phyloP scores from a whole-genome alignment of 1,140 invertebrate genomes.

The Macrostomum lignano region DNA sequence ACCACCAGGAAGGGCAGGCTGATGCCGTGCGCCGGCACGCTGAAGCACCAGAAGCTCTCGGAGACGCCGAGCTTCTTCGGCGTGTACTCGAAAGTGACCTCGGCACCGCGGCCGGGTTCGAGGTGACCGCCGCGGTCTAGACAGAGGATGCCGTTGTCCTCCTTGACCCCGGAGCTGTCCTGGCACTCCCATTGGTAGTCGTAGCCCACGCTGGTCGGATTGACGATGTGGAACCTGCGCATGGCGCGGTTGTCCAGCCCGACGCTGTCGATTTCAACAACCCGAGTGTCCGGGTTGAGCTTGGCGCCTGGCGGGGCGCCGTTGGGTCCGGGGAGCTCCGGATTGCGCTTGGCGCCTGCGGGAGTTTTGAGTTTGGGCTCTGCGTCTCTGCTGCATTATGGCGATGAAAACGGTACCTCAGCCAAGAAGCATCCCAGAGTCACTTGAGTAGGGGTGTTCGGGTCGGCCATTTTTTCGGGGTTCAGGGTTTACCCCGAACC shows the following conservation, averaged over 20 bases:
- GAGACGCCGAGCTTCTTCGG: conserved; percentile 15
- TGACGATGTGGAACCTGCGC: conserved; percentile 12
- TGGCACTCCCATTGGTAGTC: conserved; percentile 22
- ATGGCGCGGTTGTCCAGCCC: conserved; percentile 12
- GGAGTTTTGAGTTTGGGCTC: too few relatives aligned
- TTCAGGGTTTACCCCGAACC: too few relatives aligned
- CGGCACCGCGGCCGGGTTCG: conserved; percentile 18
- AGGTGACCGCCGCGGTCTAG: conserved; percentile 13
- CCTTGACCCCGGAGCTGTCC: conserved; percentile 17
- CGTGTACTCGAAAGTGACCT: conserved; percentile 17
- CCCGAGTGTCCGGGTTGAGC: conserved; percentile 22
- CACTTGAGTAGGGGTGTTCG: too few relatives aligned
- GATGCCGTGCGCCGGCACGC: conserved; percentile 21
- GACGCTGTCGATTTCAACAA: conserved; percentile 22
- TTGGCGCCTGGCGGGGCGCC: conserved; percentile 17
- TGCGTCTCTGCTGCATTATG: too few relatives aligned
- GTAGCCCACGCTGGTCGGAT: conserved; percentile 22
- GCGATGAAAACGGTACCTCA: too few relatives aligned
- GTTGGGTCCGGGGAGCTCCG: conserved; percentile 17
- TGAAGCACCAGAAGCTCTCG: conserved; percentile 26
- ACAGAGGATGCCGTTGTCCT: conserved; percentile 14
- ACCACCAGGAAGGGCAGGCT: conserved; percentile 25
- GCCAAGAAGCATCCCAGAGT: too few relatives aligned
- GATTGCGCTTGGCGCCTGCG: conserved; percentile 19
- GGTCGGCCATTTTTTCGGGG: too few relatives aligned